Evolutionary conservation across 2,888 invertebrate genomes (phyloP), one percentile per base, ranked within the genome.

Genomic region (Muschampia staudingeri): DNA sequence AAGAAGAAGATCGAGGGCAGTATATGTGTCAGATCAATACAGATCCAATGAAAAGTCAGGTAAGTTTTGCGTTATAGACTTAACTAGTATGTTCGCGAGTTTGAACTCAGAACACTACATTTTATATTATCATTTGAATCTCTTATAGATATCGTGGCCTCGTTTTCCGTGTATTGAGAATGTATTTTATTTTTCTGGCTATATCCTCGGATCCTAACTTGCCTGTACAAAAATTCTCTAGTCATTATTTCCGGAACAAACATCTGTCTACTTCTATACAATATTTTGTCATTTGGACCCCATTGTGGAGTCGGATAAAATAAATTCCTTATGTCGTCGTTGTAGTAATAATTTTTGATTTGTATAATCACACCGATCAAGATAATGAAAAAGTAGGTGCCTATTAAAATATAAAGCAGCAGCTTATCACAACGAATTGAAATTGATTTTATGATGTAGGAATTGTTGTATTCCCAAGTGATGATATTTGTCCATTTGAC

Each of bases 11-110:
- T 94, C 97, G 98, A 75, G 99, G 99, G 44, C 98, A 98, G 89
- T 99, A 99, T 96, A 99, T 99, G 99, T 99, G 99, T 95, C 99
- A 99, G 96, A 98, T 99, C 91, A 99, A 99, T 97, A 99, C 99
- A 30, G 98, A 99, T 95, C 99, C 99, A 0, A 99, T 99, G 99
- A 98, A 98, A 95, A 98, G 98, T 94, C 99, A 99, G 98, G 98
- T 99, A 96, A 95, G 86, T 91, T 14, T 12, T n/a, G 42, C 25
- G 25, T 14, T 52, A n/a, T 14, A 48, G 14, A 0, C 76, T 30
- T 67, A 69, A 56, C 67, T 37, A 77, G 75, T 37, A 12, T 40
- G 3, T 52, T 9, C 19, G 81, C 90, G 89, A 95, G 85, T 94
- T 94, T 7, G 93, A 94, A 0, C 92, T 92, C 61, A 92, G 89